Conservation (phyloP, 1,140 invertebrate genomes). For the Tetranychus cinnabarinus region DNA sequence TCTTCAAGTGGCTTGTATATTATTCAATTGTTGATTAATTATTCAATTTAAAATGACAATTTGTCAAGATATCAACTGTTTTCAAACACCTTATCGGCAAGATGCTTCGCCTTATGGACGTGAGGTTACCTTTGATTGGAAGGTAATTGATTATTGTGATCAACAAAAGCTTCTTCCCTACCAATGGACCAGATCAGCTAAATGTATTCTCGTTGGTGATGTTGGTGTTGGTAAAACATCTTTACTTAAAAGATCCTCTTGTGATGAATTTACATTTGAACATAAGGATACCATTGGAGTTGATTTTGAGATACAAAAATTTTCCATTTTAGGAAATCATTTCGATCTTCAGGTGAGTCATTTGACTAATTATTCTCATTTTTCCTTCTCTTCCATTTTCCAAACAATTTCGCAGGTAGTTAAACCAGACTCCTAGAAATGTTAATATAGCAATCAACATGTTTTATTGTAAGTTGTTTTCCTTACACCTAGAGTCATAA, state of each 20-base stretch:
- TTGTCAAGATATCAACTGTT: background rate
- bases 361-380: background rate
- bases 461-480: no score
- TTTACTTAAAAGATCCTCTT: slow-evolving; percentile 35
- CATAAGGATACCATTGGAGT: slow-evolving; percentile 75
- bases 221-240: slow-evolving; percentile 88
- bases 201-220: slow-evolving; percentile 53
- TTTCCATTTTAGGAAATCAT: slow-evolving; percentile 44
- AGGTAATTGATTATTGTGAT: slow-evolving; percentile 2
- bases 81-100: background rate
- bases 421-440: no score
- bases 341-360: slow-evolving; percentile 38
- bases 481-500: no score
- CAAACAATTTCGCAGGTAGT: no score
- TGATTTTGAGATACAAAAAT: slow-evolving; percentile 66
- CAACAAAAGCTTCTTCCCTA: background rate
- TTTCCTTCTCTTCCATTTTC: no score
- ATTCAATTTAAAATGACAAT: no score
- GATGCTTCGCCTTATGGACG: background rate
- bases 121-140: background rate
- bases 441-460: no score
- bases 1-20: no score
- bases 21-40: no score
- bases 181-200: background rate
- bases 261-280: slow-evolving; percentile 20